phyloP scores from a whole-genome alignment of 2,888 invertebrate genomes.

The Cephalotes varians region DNA sequence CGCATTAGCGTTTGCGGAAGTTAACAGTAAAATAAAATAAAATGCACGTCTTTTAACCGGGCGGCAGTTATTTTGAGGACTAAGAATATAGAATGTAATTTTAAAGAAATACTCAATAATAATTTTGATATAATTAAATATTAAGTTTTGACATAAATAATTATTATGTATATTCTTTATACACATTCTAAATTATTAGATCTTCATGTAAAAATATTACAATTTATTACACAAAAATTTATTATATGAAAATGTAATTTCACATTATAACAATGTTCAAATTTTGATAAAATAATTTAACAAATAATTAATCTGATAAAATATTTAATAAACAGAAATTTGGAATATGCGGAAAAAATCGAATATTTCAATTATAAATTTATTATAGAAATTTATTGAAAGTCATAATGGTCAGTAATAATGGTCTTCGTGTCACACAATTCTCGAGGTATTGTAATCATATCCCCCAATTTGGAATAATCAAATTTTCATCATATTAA shows the following conservation, averaged over 20 bases:
- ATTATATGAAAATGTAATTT: not conserved
- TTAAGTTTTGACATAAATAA: too few species aligned
- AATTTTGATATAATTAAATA: not conserved
- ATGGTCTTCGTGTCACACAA: not conserved
- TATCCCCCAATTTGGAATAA: not conserved
- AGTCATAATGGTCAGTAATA: not conserved
- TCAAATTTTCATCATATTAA: not conserved
- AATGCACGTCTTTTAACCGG: constrained; percentile 35
- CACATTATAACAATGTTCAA: not conserved
- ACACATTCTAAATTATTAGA: not conserved
- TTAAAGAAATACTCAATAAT: not conserved
- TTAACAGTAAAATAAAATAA: constrained; percentile 47
- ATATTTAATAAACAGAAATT: not conserved
- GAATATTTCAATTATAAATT: not conserved
- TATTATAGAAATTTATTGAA: not conserved
- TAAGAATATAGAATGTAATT: not conserved
- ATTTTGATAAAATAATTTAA: constrained; percentile 1
- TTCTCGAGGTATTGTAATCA: not conserved
- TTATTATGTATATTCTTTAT: too few species aligned
- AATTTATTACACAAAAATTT: not conserved
- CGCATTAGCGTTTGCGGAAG: constrained; percentile 21
- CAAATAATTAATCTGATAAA: not conserved
- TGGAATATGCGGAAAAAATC: not conserved
- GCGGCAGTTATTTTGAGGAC: not conserved
- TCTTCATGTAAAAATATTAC: not conserved